A percentile compares a stretch with the other conserved stretches of the same genome.
phyloP scores from a whole-genome alignment of 2,888 invertebrate species.

The Macrosoma leucophasiata region DNA sequence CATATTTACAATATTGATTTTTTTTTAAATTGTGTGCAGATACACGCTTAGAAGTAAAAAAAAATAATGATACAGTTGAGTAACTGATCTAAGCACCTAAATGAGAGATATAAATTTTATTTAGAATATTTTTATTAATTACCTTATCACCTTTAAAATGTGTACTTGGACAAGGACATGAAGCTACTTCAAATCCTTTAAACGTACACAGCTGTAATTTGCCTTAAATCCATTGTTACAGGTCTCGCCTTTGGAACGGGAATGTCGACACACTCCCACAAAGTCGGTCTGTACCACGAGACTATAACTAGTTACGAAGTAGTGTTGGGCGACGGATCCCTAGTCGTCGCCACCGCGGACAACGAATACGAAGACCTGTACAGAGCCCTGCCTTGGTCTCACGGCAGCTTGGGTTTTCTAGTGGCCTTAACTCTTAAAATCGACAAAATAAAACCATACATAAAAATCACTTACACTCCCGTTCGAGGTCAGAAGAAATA shows the following conservation, averaged over 20 bases:
- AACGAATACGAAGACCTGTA: slow-evolving; percentile 77
- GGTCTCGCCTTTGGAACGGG: slow-evolving; percentile 81
- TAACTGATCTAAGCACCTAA: too few relatives aligned
- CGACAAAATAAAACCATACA: slow-evolving; percentile 78
- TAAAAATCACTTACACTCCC: slow-evolving; percentile 79
- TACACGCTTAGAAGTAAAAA: too few relatives aligned
- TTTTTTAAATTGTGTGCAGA: too few relatives aligned
- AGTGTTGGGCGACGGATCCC: slow-evolving; percentile 77
- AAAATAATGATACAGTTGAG: too few relatives aligned
- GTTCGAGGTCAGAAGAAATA: slow-evolving; percentile 78
- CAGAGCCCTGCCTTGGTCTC: slow-evolving; percentile 79
- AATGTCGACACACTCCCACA: slow-evolving; percentile 85
- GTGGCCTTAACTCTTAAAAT: slow-evolving; percentile 79
- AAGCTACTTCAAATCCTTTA: too few relatives aligned
- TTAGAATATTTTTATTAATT: too few relatives aligned
- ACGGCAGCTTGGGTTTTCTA: slow-evolving; percentile 80
- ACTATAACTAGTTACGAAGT: slow-evolving; percentile 79
- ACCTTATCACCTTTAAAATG: too few relatives aligned
- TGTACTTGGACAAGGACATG: too few relatives aligned
- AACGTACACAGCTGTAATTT: too few relatives aligned
- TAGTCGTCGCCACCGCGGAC: slow-evolving; percentile 72
- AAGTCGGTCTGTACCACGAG: slow-evolving; percentile 82
- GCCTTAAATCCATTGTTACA: slow-evolving; percentile 27
- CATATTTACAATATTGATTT: too few relatives aligned
- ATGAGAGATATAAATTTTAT: too few relatives aligned